Evolutionary conservation across 2,888 invertebrate species (phyloP).

Genomic region (Portevinia maculata): DNA sequence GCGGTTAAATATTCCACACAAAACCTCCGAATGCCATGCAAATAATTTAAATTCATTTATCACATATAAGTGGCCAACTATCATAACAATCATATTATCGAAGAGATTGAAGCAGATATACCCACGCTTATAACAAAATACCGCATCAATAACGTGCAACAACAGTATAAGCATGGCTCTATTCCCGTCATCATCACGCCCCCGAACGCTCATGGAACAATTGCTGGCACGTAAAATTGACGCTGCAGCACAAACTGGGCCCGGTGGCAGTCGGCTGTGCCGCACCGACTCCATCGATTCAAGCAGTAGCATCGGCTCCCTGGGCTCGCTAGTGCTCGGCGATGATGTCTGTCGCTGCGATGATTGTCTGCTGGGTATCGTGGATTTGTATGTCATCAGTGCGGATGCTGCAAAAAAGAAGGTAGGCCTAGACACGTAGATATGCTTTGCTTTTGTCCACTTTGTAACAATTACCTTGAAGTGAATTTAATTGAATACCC

Average conservation of each 20-base stretch:
- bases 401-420: slow-evolving; percentile 85
- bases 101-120: background rate
- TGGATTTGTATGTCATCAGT: slow-evolving; percentile 87
- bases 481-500: slow-evolving; percentile 27
- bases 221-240: slow-evolving; percentile 92
- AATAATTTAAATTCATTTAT: slow-evolving; percentile 11
- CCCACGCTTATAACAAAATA: background rate
- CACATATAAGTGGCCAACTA: slow-evolving; percentile 18
- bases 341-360: slow-evolving; percentile 92
- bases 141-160: slow-evolving; percentile 3
- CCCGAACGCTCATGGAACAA: slow-evolving; percentile 92
- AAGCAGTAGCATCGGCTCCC: slow-evolving; percentile 88
- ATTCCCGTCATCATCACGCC: slow-evolving; percentile 85
- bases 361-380: slow-evolving; percentile 92
- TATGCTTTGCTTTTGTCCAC: slow-evolving; percentile 24
- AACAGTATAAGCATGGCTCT: slow-evolving; percentile 78
- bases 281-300: slow-evolving; percentile 91
- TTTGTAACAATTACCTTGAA: slow-evolving; percentile 40
- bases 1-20: background rate
- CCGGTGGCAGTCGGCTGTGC: slow-evolving; percentile 84
- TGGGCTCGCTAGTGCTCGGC: slow-evolving; percentile 85
- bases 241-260: slow-evolving; percentile 84
- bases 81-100: slow-evolving; percentile 23
- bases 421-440: slow-evolving; percentile 82
- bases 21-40: slow-evolving; percentile 7